Percentiles rank a stretch among this genome's conserved stretches.
phyloP scores from a whole-genome alignment of 2,888 invertebrate species.

The Pseudococcus jackbeardsleyi region DNA sequence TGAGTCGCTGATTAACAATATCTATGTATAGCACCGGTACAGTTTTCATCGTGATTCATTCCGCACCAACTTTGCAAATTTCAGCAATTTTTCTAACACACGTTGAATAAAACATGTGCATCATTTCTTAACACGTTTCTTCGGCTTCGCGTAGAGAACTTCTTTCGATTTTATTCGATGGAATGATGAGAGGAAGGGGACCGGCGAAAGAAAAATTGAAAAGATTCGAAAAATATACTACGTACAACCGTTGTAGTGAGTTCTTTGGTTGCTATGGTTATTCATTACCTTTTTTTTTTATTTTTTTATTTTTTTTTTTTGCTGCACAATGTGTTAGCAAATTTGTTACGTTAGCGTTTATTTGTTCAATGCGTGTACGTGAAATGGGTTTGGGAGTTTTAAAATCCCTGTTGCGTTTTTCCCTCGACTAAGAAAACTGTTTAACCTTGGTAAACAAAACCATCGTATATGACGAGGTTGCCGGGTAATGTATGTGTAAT shows the following conservation, averaged over 20 bases:
- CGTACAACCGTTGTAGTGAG: not conserved
- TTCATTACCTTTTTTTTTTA: conserved; percentile 7
- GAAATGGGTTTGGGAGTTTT: conserved; percentile 44
- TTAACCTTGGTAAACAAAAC: conserved; percentile 44
- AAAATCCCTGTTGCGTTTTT: conserved; percentile 44
- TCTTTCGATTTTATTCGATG: not conserved
- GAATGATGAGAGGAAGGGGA: not conserved
- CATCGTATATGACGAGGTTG: not conserved
- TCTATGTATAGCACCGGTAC: not conserved
- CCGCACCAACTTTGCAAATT: not conserved
- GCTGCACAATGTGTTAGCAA: conserved; percentile 26
- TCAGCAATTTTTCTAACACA: not conserved
- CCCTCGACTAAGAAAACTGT: conserved; percentile 33
- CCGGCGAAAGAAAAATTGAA: not conserved
- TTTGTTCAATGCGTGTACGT: conserved; percentile 42
- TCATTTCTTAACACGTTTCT: not conserved
- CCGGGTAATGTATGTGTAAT: not conserved
- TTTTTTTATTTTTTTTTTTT: not conserved
- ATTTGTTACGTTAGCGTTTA: conserved; percentile 48
- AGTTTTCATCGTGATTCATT: not conserved
- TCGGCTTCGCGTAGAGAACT: not conserved
- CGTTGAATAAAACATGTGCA: conserved; percentile 9
- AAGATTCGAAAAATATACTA: conserved; percentile 7
- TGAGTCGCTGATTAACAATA: not conserved
- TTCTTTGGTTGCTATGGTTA: conserved; percentile 34